phyloP scores from a whole-genome alignment of 2,888 invertebrate species.

The Phlogophora meticulosa region DNA sequence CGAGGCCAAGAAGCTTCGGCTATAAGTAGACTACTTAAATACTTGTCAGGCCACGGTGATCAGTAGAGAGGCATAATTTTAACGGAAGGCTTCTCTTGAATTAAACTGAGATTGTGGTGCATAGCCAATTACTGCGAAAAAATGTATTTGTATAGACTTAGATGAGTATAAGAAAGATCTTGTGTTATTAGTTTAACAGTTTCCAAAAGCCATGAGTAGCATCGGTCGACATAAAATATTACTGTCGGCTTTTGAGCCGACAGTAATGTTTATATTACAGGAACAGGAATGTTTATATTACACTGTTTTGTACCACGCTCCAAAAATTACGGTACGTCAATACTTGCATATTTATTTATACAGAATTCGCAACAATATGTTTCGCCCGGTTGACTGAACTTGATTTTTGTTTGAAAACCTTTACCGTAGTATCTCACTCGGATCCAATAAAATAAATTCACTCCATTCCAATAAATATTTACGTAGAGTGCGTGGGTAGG shows the following conservation, averaged over 20 bases:
- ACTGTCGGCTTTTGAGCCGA: neutral
- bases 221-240: no score
- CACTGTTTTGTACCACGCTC: neutral
- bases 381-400: slow-evolving; percentile 45
- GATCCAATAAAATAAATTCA: slow-evolving; percentile 57
- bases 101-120: slow-evolving; percentile 33
- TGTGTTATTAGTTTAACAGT: no score
- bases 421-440: slow-evolving; percentile 42
- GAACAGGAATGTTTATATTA: neutral
- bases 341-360: slow-evolving; percentile 58
- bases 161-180: neutral
- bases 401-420: slow-evolving; percentile 52
- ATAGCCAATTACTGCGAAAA: slow-evolving; percentile 6
- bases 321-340: slow-evolving; percentile 23
- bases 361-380: slow-evolving; percentile 43
- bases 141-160: neutral
- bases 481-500: slow-evolving; percentile 22
- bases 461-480: slow-evolving; percentile 51
- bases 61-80: slow-evolving; percentile 31
- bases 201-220: no score
- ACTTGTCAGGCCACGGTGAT: slow-evolving; percentile 27
- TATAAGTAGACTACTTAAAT: slow-evolving; percentile 36
- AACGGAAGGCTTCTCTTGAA: slow-evolving; percentile 20
- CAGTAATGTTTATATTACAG: no score
- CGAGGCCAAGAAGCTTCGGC: slow-evolving; percentile 22